phyloP scores from a whole-genome alignment of 2,113 vertebrate species.

The Cyprichromis sp. region DNA sequence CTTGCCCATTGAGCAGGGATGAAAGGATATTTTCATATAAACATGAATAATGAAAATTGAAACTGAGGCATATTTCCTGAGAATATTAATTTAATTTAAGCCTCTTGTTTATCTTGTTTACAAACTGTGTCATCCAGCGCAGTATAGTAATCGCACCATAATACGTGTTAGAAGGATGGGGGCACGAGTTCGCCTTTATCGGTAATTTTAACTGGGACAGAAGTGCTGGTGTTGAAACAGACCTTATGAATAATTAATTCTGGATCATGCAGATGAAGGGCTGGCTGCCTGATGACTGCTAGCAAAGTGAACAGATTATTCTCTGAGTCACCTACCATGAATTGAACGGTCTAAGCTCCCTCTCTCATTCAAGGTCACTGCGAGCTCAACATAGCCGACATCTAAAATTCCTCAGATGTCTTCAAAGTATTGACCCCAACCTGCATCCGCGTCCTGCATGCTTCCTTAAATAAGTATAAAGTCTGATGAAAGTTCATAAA shows the following conservation, averaged over 20 bases:
- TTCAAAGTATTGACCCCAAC: slow-evolving; percentile 8
- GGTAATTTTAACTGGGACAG: not conserved
- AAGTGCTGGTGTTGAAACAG: slow-evolving; percentile 19
- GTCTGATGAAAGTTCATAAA: not conserved
- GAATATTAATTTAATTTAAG: not conserved
- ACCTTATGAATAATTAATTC: slow-evolving; percentile 52
- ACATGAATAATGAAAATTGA: not conserved
- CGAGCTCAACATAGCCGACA: not conserved
- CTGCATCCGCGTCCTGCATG: not conserved
- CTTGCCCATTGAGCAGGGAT: not conserved
- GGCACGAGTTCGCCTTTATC: not conserved
- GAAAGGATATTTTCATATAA: not conserved
- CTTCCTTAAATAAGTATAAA: not conserved
- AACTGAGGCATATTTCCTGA: not conserved
- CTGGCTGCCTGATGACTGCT: slow-evolving; percentile 41
- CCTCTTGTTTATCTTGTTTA: not conserved
- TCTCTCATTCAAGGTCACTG: slow-evolving; percentile 44
- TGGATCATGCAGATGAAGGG: slow-evolving; percentile 48
- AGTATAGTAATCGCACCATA: not conserved
- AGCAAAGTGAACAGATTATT: slow-evolving; percentile 51
- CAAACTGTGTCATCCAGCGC: not conserved
- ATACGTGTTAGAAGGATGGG: not conserved
- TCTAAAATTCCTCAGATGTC: slow-evolving; percentile 28
- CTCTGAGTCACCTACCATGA: slow-evolving; percentile 38
- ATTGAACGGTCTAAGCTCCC: slow-evolving; percentile 12